Conservation (phyloP, 2,113 vertebrate genomes). For the Mixornis gularis region DNA sequence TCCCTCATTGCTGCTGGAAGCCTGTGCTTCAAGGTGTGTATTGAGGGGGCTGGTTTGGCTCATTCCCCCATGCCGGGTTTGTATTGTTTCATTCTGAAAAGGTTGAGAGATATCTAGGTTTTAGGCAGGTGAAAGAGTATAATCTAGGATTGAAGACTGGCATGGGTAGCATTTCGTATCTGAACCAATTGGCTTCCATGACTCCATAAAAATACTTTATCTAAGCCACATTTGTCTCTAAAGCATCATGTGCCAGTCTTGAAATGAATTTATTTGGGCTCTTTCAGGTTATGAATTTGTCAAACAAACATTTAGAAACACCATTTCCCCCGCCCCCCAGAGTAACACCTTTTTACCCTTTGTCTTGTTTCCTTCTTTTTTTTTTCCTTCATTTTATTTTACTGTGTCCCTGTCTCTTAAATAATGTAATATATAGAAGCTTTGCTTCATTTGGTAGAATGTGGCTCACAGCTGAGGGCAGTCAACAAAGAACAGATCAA, state of each 20-base stretch:
- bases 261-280: not conserved
- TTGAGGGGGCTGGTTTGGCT: not conserved
- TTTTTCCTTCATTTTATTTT: not conserved
- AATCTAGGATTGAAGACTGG: not conserved
- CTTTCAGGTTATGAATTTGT: not conserved
- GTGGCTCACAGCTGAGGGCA: slow-evolving; percentile 36
- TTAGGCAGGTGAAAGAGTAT: not conserved
- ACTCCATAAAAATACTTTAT: not conserved
- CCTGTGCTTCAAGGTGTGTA: not conserved
- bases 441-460: not conserved
- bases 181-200: not conserved
- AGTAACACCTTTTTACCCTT: not conserved
- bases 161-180: not conserved
- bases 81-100: not conserved
- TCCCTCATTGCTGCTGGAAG: not conserved
- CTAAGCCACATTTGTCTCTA: not conserved
- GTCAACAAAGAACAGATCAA: not conserved
- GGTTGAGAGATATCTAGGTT: not conserved
- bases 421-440: not conserved
- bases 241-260: not conserved
- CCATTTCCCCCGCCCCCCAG: fast-evolving
- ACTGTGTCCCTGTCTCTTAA: slow-evolving; percentile 20
- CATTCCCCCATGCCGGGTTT: not conserved
- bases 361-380: not conserved
- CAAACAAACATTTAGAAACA: not conserved